Percentiles rank a stretch among this genome's conserved stretches.
Evolutionary conservation across 2,113 vertebrate species (phyloP).

Genomic region (Dicaeum eximium): DNA sequence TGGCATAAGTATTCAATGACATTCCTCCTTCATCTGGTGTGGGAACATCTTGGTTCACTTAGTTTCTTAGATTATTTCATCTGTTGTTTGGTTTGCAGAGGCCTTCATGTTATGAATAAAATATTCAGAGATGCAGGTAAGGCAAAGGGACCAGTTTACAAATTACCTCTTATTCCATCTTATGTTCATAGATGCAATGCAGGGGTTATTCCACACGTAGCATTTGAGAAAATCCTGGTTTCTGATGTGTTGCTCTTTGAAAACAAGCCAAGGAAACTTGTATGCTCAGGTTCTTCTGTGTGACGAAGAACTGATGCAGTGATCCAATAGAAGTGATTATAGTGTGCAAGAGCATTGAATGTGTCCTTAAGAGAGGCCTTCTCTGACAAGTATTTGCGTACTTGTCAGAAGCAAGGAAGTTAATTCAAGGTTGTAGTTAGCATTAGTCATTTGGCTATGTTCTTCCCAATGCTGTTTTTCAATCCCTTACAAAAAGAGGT

Average conservation of each 20-base stretch:
- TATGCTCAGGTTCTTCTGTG: background rate
- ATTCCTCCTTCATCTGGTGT: background rate
- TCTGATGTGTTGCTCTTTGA: background rate
- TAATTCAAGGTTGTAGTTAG: conserved; percentile 26
- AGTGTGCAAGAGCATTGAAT: background rate
- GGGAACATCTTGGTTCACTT: background rate
- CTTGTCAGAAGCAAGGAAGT: background rate
- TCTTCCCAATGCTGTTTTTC: background rate
- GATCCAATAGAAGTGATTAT: background rate
- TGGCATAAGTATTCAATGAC: background rate
- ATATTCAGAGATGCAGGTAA: background rate
- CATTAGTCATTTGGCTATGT: background rate
- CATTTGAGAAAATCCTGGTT: background rate
- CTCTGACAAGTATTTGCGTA: background rate
- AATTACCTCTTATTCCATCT: too few relatives aligned
- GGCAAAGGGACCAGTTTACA: background rate
- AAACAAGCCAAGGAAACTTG: background rate
- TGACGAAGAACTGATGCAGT: background rate
- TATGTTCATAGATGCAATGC: background rate
- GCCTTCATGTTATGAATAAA: background rate
- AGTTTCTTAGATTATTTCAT: background rate
- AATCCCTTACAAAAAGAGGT: background rate
- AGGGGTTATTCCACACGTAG: background rate
- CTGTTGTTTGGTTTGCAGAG: background rate
- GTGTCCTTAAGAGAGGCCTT: conserved; percentile 25